Conservation (phyloP, 1,140 invertebrate species). For the Drosophila kohkoa region DNA sequence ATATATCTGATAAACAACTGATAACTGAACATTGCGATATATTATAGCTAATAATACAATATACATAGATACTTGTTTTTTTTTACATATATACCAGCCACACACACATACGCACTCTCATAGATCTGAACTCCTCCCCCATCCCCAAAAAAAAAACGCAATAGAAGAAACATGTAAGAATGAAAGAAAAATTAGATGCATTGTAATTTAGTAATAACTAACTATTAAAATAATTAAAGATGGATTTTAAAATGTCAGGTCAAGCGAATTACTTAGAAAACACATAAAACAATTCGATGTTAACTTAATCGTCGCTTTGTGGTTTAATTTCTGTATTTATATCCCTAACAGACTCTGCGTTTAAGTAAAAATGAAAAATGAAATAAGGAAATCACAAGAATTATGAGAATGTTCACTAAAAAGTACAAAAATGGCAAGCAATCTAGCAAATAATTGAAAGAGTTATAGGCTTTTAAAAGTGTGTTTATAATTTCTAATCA, state of each 20-base stretch:
- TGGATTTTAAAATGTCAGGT: slow-evolving; percentile 44
- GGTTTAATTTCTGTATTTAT: slow-evolving; percentile 3
- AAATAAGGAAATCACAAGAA: neutral
- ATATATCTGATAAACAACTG: slow-evolving; percentile 41
- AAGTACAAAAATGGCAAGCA: slow-evolving; percentile 76
- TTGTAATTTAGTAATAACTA: slow-evolving; percentile 38
- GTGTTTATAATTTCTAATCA: slow-evolving; percentile 27
- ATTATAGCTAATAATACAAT: slow-evolving; percentile 56
- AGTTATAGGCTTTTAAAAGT: slow-evolving; percentile 47
- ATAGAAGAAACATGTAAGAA: neutral
- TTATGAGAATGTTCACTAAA: slow-evolving; percentile 64
- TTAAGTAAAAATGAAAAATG: slow-evolving; percentile 10
- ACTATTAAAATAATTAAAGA: slow-evolving; percentile 27
- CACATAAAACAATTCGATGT: slow-evolving; percentile 5
- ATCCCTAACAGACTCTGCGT: slow-evolving; percentile 35
- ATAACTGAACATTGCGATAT: slow-evolving; percentile 63
- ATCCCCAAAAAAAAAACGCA: neutral
- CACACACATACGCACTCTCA: slow-evolving; percentile 62
- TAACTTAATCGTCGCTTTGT: slow-evolving; percentile 16
- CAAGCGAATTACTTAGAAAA: slow-evolving; percentile 34
- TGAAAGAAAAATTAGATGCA: slow-evolving; percentile 30
- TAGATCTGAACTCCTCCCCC: slow-evolving; percentile 48
- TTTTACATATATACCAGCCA: slow-evolving; percentile 37
- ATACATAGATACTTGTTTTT: slow-evolving; percentile 26
- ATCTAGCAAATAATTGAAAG: slow-evolving; percentile 67